These are phyloP conservation scores for Ichneumoninae sp. DNA, from an alignment of 2,888 invertebrate genomes.

Conservation along the genomic window DNA sequence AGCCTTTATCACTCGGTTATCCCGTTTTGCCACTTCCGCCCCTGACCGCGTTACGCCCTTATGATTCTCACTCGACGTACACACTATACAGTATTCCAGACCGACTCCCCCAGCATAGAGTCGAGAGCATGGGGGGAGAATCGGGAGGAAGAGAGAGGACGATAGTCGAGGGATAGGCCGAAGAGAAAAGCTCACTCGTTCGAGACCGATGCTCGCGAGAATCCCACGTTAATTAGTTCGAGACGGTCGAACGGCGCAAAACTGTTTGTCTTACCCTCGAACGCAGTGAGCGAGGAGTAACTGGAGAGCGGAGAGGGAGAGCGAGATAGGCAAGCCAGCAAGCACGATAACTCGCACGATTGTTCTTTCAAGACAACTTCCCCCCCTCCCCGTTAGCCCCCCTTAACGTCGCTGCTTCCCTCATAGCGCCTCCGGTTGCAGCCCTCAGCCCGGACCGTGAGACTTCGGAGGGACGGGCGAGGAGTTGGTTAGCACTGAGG, in stretches of 20 bases:
- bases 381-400: slow-evolving; percentile 32
- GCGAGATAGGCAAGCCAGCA: slow-evolving; percentile 60
- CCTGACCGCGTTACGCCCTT: not conserved
- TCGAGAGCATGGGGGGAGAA: not conserved
- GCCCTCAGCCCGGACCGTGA: slow-evolving; percentile 23
- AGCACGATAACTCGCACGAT: slow-evolving; percentile 74
- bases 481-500: slow-evolving; percentile 67
- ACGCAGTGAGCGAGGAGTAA: slow-evolving; percentile 62
- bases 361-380: slow-evolving; percentile 76
- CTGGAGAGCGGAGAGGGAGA: slow-evolving; percentile 64
- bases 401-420: slow-evolving; percentile 18
- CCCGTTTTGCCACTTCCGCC: too few species aligned
- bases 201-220: slow-evolving; percentile 59
- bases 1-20: too few species aligned
- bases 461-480: slow-evolving; percentile 41
- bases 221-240: slow-evolving; percentile 81
- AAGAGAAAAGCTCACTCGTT: slow-evolving; percentile 53
- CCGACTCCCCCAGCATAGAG: not conserved
- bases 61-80: not conserved
- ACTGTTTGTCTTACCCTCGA: slow-evolving; percentile 79
- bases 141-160: not conserved
- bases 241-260: slow-evolving; percentile 76
- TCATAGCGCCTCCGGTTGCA: slow-evolving; percentile 16
- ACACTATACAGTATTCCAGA: slow-evolving; percentile 5
- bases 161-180: not conserved